Conservation (phyloP, 2,113 vertebrate genomes). For the Laticauda laticaudata region DNA sequence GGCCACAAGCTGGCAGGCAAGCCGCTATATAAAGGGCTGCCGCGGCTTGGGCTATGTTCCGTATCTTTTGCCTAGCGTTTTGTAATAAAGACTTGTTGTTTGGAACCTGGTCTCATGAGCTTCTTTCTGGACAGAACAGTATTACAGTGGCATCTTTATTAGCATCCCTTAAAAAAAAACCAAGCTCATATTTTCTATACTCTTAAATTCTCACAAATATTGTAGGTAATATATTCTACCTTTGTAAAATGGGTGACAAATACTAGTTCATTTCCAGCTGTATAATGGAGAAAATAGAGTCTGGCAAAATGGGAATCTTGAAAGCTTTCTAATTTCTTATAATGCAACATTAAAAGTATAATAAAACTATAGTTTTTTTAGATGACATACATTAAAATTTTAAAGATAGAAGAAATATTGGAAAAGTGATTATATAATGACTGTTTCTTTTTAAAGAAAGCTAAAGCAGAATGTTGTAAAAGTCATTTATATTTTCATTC, state of each 20-base stretch:
- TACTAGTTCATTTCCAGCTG: neutral
- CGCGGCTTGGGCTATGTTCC: too few relatives aligned
- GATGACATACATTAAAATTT: neutral
- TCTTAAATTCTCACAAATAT: neutral
- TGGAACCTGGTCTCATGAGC: too few relatives aligned
- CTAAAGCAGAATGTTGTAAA: neutral
- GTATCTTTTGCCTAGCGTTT: too few relatives aligned
- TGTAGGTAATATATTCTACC: neutral
- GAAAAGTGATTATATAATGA: neutral
- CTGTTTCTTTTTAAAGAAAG: neutral
- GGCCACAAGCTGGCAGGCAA: too few relatives aligned
- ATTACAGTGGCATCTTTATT: neutral
- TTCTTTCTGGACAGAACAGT: too few relatives aligned
- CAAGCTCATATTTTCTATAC: neutral
- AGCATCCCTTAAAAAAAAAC: neutral
- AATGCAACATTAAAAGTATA: neutral
- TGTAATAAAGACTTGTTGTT: too few relatives aligned
- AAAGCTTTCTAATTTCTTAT: neutral
- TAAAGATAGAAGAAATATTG: neutral
- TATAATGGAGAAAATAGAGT: neutral
- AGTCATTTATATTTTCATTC: neutral
- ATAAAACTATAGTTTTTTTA: neutral
- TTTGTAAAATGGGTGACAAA: neutral
- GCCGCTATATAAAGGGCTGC: too few relatives aligned
- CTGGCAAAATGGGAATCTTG: neutral